Conservation (phyloP, 2,888 invertebrate genomes). For the Choreutis nemorana region DNA sequence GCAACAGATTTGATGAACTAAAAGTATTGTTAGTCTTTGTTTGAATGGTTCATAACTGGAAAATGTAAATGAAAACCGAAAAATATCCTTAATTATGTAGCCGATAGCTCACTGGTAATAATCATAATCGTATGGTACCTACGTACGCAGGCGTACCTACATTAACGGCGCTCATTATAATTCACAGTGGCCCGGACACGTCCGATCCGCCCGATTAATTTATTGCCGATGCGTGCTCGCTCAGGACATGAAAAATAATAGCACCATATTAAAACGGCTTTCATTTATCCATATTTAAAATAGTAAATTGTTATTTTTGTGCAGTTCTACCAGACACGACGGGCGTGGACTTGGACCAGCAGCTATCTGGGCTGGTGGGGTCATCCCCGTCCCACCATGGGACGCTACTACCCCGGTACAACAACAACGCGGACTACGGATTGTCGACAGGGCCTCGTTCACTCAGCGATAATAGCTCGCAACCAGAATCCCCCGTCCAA, state of each 20-base stretch:
- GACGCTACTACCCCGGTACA: slow-evolving; percentile 74
- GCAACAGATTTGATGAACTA: too few species aligned
- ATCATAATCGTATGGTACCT: slow-evolving; percentile 14
- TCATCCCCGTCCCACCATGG: slow-evolving; percentile 64
- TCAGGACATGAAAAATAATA: slow-evolving; percentile 36
- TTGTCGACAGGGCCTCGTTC: slow-evolving; percentile 76
- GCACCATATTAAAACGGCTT: slow-evolving; percentile 32
- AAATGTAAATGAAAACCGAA: too few species aligned
- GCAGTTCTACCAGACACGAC: slow-evolving; percentile 82
- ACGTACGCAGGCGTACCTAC: slow-evolving; percentile 20
- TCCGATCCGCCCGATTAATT: slow-evolving; percentile 48
- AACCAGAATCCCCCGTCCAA: slow-evolving; percentile 84
- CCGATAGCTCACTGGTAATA: slow-evolving; percentile 12
- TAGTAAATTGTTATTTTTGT: slow-evolving; percentile 15
- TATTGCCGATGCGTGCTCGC: slow-evolving; percentile 45
- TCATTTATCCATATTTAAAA: slow-evolving; percentile 1
- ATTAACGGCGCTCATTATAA: slow-evolving; percentile 59
- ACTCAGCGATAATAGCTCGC: slow-evolving; percentile 82
- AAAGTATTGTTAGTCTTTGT: too few species aligned
- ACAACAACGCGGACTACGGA: slow-evolving; percentile 72
- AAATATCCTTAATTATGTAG: too few species aligned
- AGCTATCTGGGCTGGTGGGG: slow-evolving; percentile 71
- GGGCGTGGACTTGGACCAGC: slow-evolving; percentile 77
- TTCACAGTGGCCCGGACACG: slow-evolving; percentile 47
- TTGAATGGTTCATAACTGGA: too few species aligned